Evolutionary conservation across 2,797 vertebrate species (phyloP).

Genomic region (Alexandromys oeconomus): DNA sequence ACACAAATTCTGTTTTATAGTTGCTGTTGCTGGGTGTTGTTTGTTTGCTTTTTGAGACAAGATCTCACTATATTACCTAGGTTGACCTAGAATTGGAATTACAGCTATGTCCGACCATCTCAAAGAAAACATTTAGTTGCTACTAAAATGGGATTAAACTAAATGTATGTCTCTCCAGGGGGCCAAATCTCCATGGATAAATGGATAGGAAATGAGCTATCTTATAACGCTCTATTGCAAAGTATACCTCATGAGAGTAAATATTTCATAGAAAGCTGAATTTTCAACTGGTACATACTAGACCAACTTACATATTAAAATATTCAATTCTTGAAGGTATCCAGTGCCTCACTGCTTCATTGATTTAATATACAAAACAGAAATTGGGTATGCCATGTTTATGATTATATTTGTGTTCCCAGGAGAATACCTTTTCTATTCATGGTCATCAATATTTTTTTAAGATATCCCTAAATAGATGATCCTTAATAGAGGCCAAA

Average conservation of each 20-base stretch:
- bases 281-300: neutral
- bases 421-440: neutral
- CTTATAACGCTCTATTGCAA: neutral
- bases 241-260: neutral
- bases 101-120: neutral
- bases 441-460: neutral
- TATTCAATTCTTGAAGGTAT: neutral
- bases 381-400: neutral
- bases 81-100: neutral
- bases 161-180: constrained; percentile 25
- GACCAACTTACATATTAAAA: constrained; percentile 10
- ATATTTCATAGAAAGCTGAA: neutral
- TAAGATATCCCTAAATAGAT: neutral
- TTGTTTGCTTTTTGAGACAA: neutral
- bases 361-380: neutral
- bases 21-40: neutral
- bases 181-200: neutral
- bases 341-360: neutral
- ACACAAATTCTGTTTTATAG: neutral
- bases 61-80: neutral
- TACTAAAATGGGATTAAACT: constrained; percentile 55
- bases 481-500: neutral
- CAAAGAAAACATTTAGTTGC: neutral
- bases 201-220: constrained; percentile 18
- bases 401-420: neutral